Percentiles rank a stretch among this genome's conserved stretches.
These are phyloP conservation scores for Staurois parvus DNA, from an alignment of 2,797 vertebrate genomes.

Conservation along the genomic window DNA sequence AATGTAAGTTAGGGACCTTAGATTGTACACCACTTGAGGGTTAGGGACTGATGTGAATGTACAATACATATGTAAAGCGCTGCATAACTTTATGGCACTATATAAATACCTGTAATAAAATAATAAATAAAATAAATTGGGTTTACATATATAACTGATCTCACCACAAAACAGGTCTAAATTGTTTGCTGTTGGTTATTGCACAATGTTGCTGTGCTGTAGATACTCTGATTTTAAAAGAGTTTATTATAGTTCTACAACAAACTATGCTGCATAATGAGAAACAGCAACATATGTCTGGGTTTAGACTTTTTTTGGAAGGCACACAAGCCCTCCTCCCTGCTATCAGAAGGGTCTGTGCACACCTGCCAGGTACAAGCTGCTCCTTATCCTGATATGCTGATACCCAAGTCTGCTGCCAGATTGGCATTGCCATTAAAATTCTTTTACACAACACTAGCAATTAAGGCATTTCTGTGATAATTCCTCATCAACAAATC, in stretches of 20 bases:
- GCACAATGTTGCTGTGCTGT: too few species aligned
- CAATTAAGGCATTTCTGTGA: not conserved
- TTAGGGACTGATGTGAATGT: too few species aligned
- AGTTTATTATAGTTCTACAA: not conserved
- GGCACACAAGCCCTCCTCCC: not conserved
- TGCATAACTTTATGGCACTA: too few species aligned
- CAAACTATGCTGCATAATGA: not conserved
- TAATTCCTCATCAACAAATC: conserved; percentile 14
- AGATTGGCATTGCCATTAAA: not conserved
- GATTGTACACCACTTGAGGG: too few species aligned
- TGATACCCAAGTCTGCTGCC: not conserved
- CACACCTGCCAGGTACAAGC: conserved; percentile 11
- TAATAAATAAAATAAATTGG: too few species aligned
- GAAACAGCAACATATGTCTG: not conserved
- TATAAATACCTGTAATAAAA: too few species aligned
- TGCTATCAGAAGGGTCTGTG: not conserved
- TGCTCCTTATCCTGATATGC: not conserved
- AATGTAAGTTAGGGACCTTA: too few species aligned
- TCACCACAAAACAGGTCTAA: too few species aligned
- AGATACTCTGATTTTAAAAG: too few species aligned
- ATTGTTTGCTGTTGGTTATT: too few species aligned
- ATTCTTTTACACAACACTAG: conserved; percentile 1
- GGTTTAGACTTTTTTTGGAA: not conserved
- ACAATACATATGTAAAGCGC: too few species aligned
- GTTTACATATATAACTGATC: too few species aligned